Percentiles rank a stretch among this genome's conserved stretches.
These are phyloP conservation scores for Spermophilus dauricus DNA, from an alignment of 2,113 vertebrate genomes.

Conservation along the genomic window DNA sequence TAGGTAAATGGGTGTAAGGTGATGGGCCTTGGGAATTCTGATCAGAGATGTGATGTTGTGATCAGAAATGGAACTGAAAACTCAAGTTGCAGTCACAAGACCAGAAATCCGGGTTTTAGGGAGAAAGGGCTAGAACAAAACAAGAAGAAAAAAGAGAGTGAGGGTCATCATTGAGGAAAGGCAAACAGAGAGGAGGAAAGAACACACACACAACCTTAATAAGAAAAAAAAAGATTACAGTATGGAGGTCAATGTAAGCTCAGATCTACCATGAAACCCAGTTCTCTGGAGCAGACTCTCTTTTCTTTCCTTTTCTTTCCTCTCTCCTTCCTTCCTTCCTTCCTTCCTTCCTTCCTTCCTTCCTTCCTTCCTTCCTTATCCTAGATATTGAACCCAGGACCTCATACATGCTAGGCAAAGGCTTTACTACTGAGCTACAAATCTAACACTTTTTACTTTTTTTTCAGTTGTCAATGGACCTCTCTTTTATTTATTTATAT, in stretches of 20 bases:
- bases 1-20: background rate
- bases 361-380: background rate
- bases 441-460: too few species aligned
- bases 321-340: background rate
- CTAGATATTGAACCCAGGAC: too few species aligned
- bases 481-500: too few species aligned
- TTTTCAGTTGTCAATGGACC: too few species aligned
- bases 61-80: background rate
- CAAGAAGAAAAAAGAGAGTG: background rate
- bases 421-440: too few species aligned
- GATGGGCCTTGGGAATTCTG: background rate
- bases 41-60: background rate
- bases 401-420: too few species aligned
- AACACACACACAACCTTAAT: background rate
- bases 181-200: background rate
- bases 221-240: background rate
- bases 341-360: background rate
- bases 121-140: background rate
- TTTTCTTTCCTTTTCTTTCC: too few species aligned
- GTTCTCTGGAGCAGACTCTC: background rate
- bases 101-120: background rate
- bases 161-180: background rate
- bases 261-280: background rate
- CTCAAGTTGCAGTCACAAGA: background rate
- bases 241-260: background rate